These are phyloP conservation scores for Crossocerus cetratus DNA, from an alignment of 2,888 invertebrate genomes.

Conservation along the genomic window DNA sequence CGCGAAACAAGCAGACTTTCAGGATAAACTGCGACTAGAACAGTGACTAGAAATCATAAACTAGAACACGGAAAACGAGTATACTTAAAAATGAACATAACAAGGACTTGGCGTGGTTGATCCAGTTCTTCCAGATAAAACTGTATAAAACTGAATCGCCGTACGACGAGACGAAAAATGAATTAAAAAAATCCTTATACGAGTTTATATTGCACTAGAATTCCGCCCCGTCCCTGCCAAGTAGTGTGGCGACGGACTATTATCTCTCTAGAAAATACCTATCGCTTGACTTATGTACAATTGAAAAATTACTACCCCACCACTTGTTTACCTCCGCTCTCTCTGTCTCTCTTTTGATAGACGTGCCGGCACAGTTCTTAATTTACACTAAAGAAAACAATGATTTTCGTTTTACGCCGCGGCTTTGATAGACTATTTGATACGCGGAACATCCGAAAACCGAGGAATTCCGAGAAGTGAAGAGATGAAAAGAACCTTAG, in stretches of 20 bases:
- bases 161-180: slow-evolving; percentile 30
- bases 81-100: too few species aligned
- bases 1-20: too few species aligned
- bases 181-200: slow-evolving; percentile 63
- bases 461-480: not conserved
- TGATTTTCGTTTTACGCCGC: too few species aligned
- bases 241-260: slow-evolving; percentile 66
- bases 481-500: too few species aligned
- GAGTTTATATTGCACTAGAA: slow-evolving; percentile 74
- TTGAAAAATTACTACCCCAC: slow-evolving; percentile 70
- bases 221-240: slow-evolving; percentile 61
- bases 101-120: too few species aligned
- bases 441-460: too few species aligned
- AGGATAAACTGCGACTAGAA: too few species aligned
- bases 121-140: too few species aligned
- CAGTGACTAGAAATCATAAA: slow-evolving; percentile 39
- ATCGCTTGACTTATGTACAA: slow-evolving; percentile 73
- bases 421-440: too few species aligned
- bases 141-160: slow-evolving; percentile 18
- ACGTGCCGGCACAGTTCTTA: too few species aligned
- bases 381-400: too few species aligned
- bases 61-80: slow-evolving; percentile 28
- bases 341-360: slow-evolving; percentile 34
- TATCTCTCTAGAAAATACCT: slow-evolving; percentile 72
- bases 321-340: slow-evolving; percentile 36